Base-by-base conservation (phyloP, 2,888 invertebrate genomes). In the Cryptosula pallasiana region DNA sequence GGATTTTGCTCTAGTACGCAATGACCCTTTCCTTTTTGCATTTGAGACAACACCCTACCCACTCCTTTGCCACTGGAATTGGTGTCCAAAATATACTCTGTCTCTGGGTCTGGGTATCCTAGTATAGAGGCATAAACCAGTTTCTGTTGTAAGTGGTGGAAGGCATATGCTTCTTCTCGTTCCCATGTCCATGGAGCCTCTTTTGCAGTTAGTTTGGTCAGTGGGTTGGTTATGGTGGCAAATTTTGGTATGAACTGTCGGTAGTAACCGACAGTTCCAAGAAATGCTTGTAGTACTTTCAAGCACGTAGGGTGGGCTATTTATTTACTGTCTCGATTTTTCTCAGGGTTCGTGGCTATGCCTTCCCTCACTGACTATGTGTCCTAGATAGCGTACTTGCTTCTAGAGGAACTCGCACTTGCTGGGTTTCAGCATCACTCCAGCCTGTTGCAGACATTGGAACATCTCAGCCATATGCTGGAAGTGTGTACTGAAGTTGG, bases 401-500 rank as follows among this genome's bases (percentile, higher is more conserved):
- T 20, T n/a, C 27, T 36, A 36, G 35, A 69, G n/a, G 13, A 76
- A 72, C n/a, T 32, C 20, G 71, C 78, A 78, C 72, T 79, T 79
- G 27, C 58, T 73, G 1, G 75, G 74, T 69, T 77, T 75, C 9
- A 79, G 54, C 45, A 73, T 77, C 32, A 80, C 9, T 45, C 45
- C 45, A 20, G 45, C 45, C 45, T 45, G 5, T 23, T 73, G 29
- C 16, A 78, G 73, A n/a, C 75, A 57, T 20, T 71, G 35, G 35
- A 78, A 74, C 16, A 78, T 75, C n/a, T 32, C n/a, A n/a, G n/a
- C 34, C 58, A 9, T 0, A 78, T 69, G 36, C 74, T 13, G 3
- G 2, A 27, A 16, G 71, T 27, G 25, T 74, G 74, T 20, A 54
- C 69, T 34, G 73, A 72, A 55, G 75, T 74, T 0, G 73, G 70